Base-by-base conservation (phyloP, 2,797 vertebrate genomes). In the Phalanger gymnotis region DNA sequence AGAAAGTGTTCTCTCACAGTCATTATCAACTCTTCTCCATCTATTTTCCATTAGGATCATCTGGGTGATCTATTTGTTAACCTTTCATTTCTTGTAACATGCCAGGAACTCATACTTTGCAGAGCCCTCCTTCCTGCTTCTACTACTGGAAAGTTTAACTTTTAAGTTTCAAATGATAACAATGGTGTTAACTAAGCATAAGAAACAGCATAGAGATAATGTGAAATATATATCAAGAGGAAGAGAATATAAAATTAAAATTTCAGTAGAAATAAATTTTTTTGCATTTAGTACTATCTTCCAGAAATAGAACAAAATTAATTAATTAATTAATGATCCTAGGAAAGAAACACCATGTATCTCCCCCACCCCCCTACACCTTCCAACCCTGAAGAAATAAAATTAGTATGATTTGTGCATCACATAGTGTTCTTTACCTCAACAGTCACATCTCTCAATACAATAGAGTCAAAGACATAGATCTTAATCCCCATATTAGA, bases 311-410 rank as follows among this genome's bases (percentile, higher is more conserved):
- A 94, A 54, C 34, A 56, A 47, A 40, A 94, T 94, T 25, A 96
- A 6, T 91, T 94, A n/a, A n/a, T n/a, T n/a, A n/a, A n/a, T n/a
- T n/a, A 97, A 91, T 93, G 13, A 81, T 53, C 1, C 1, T 54
- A 87, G 81, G 66, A 89, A 95, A 81, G 54, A 94, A 96, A 96
- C 58, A 93, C 25, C 90, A 95, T 90, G 31, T 19, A 94, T 87
- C 34, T 90, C 11, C 57, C 57, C 30, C 56, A 28, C 6, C 27
- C 13, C 7, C 19, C 22, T 31, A 58, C 57, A 34, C 58, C 40
- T 87, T 87, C 73, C 40, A 87, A 27, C 25, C 9, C 40, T 87
- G 10, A 51, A 87, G 40, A 87, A 87, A 27, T 51, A 51, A 87
- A 87, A 51, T 28, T 27, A 27, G 22, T 47, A 81, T 93, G 92